Evolutionary conservation across 2,797 vertebrate genomes (phyloP).

Genomic region (Muscicapa comitata): DNA sequence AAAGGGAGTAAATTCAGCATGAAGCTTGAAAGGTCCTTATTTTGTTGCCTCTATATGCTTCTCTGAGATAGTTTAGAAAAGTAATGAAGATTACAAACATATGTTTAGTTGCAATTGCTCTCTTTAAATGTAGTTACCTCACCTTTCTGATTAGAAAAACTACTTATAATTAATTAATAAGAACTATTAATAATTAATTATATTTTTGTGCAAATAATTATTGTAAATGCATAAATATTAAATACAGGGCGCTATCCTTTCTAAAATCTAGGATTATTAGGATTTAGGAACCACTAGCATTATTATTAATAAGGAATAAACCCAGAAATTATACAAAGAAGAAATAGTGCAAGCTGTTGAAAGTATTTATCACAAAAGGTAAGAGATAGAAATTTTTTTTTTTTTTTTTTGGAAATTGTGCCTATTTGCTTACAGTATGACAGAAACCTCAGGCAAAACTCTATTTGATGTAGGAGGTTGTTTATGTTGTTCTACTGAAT

Average conservation of each 20-base stretch:
- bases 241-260: neutral
- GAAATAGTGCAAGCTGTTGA: neutral
- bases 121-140: neutral
- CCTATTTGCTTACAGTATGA: neutral
- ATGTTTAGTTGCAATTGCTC: neutral
- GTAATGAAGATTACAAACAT: neutral
- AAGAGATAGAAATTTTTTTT: neutral
- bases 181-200: neutral
- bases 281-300: neutral
- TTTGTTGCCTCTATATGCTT: neutral
- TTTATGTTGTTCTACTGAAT: neutral
- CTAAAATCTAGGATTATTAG: neutral
- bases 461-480: neutral
- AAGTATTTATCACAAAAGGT: neutral
- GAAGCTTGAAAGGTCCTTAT: neutral
- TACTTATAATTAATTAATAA: neutral
- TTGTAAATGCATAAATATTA: neutral
- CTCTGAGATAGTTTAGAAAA: neutral
- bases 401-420: neutral
- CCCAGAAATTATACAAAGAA: neutral
- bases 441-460: neutral
- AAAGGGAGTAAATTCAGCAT: neutral
- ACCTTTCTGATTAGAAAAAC: neutral
- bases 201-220: neutral
- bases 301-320: neutral